phyloP scores from a whole-genome alignment of 1,140 invertebrate species.

The Drosophila ficusphila region DNA sequence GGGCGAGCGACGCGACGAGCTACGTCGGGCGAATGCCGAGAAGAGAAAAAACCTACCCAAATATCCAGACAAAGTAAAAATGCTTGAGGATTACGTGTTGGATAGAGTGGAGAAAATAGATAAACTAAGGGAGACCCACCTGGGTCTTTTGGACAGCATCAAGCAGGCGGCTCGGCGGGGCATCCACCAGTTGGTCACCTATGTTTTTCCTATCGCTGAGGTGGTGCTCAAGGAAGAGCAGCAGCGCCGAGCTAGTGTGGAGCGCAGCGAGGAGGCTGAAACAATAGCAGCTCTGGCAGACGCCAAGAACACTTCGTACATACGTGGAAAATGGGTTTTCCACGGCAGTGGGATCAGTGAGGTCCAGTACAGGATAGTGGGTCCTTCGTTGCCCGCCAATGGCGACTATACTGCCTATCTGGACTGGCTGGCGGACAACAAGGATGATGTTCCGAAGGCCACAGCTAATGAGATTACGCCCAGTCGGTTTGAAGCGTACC shows the following conservation, averaged over 20 bases:
- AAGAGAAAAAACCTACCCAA: conserved; percentile 86
- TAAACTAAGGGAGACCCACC: conserved; percentile 85
- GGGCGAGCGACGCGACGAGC: conserved; percentile 84
- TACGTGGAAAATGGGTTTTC: conserved; percentile 90
- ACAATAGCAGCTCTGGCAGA: conserved; percentile 90
- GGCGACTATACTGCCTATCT: conserved; percentile 92
- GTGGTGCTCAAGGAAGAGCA: conserved; percentile 75
- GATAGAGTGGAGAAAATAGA: conserved; percentile 85
- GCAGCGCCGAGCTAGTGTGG: conserved; percentile 39
- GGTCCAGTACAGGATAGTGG: conserved; percentile 89
- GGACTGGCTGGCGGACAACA: conserved; percentile 89
- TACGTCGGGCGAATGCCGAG: conserved; percentile 86
- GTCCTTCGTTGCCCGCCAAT: conserved; percentile 88
- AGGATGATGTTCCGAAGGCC: conserved; percentile 87
- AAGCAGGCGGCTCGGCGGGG: conserved; percentile 87
- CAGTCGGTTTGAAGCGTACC: conserved; percentile 88
- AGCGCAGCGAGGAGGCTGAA: conserved; percentile 85
- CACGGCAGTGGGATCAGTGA: conserved; percentile 88
- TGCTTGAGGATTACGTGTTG: conserved; percentile 86
- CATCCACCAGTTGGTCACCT: conserved; percentile 88
- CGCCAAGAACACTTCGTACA: conserved; percentile 90
- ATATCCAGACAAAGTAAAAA: conserved; percentile 87
- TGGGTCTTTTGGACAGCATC: conserved; percentile 85
- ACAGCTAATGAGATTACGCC: conserved; percentile 78
- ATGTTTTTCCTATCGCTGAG: conserved; percentile 89